Conservation (phyloP, 2,888 invertebrate genomes). For the Pammene aurita region DNA sequence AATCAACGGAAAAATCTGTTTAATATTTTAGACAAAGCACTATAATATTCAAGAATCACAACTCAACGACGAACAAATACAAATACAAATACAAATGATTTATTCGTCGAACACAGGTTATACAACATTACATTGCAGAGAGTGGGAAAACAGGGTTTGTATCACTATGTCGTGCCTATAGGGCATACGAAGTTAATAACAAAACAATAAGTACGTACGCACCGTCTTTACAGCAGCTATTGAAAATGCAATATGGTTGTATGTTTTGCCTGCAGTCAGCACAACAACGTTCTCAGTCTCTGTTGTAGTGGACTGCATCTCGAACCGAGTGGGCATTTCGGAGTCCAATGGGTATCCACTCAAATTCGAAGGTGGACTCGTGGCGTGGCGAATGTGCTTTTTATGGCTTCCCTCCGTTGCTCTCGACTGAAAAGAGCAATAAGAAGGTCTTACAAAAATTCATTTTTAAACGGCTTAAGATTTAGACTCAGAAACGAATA, state of each 20-base stretch:
- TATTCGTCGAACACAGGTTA: too few relatives aligned
- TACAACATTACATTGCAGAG: too few relatives aligned
- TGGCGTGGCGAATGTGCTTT: neutral
- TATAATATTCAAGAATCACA: neutral
- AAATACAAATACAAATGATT: too few relatives aligned
- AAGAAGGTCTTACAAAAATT: neutral
- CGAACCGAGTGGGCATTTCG: neutral
- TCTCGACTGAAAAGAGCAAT: neutral
- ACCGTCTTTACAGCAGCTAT: neutral
- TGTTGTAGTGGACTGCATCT: neutral
- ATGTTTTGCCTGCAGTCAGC: neutral
- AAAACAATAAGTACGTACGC: neutral
- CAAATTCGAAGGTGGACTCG: neutral
- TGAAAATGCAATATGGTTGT: neutral
- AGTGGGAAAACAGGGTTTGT: too few relatives aligned
- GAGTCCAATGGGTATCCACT: neutral
- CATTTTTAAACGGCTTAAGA: too few relatives aligned
- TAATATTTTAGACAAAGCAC: neutral
- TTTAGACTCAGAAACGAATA: too few relatives aligned
- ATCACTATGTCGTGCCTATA: too few relatives aligned
- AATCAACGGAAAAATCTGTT: neutral
- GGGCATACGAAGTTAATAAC: too few relatives aligned
- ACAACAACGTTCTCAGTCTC: neutral
- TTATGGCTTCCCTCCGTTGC: too few relatives aligned
- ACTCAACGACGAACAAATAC: constrained; percentile 2